Evolutionary conservation across 2,888 invertebrate species (phyloP), one percentile per base, ranked within the genome.

Genomic region (Thereva nobilitata): DNA sequence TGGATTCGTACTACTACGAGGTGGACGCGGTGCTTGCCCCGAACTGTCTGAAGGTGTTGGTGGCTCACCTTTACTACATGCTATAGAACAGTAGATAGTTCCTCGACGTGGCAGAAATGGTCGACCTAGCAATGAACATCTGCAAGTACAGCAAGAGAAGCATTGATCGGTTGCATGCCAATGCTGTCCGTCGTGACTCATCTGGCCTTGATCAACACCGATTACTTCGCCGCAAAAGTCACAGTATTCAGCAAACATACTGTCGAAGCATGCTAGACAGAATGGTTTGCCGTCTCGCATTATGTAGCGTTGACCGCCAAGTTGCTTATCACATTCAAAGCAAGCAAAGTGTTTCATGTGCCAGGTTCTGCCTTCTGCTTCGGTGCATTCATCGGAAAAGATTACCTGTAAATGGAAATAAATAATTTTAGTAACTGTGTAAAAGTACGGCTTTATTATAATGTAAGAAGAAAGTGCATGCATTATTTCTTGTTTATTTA

Each of bases 291-390:
- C 92, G 72, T 96, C 95, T 34, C 95, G 84, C 96, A 97, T 97
- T 76, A 97, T 95, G 84, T 98, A 98, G 0, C 96, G 87, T 82
- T 97, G 95, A 0, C 97, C 98, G n/a, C 98, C 98, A 66, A 99
- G 86, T 83, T 95, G 91, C 61, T 89, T 86, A 76, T 94, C 90
- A 83, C 98, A 98, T 80, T 97, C 95, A 69, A 93, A 91, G 80
- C 98, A 98, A 23, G 95, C 93, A 79, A 98, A 98, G 82, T 98
- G 98, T 75, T 94, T 92, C 95, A 98, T 96, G 83, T 98, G 98
- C 97, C 97, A 98, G 37, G 96, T 96, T 70, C 95, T 85, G 0
- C 97, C 97, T 78, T 98, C 98, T 0, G 98, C 98, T 82, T 98
- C 98, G 6, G 98, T 98, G 83, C 98, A 98, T 82, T 98, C 98